Base-by-base conservation (phyloP, 1,140 invertebrate genomes). In the Pemphigus obesinymphae region DNA sequence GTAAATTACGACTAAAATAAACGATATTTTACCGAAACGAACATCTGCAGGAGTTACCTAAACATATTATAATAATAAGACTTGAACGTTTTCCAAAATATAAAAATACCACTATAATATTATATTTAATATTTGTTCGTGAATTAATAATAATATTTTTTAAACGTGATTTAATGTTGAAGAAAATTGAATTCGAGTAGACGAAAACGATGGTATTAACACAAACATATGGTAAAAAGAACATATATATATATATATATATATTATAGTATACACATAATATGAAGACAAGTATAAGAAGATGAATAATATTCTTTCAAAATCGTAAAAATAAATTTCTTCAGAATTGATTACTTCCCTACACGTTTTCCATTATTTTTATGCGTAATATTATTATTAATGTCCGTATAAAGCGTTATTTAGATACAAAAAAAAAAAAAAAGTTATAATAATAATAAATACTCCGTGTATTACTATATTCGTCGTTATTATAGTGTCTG, bases 261-360 rank as follows among this genome's bases (percentile, higher is more conserved):
- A n/a, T n/a, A n/a, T n/a, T n/a, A n/a, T n/a, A n/a, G n/a, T n/a
- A n/a, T n/a, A n/a, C n/a, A n/a, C n/a, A 58, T 13, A 26, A 26
- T 10, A 58, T 26, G 23, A 23, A 13, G 13, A 26, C 23, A 58
- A 58, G 53, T 8, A 61, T 31, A 61, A 61, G 29, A 66, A 17
- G 17, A 66, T 66, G 31, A 48, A 66, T 34, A 66, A 66, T 31
- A 34, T 20, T 66, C 31, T 66, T 66, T 66, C 3, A n/a, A 66
- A 66, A 68, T 68, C 63, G 63, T 68, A 40, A 68, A 40, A 40
- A 68, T 37, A 68, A 68, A 23, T 68, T 68, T 68, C 63, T 15
- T 4, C 10, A 26, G n/a, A 68, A 23, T 68, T n/a, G 17, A 68
- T 68, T 68, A 68, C 34, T n/a, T 40, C n/a, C 63, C 23, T 13